phyloP scores from a whole-genome alignment of 2,888 invertebrate species.

The Spodoptera picta region DNA sequence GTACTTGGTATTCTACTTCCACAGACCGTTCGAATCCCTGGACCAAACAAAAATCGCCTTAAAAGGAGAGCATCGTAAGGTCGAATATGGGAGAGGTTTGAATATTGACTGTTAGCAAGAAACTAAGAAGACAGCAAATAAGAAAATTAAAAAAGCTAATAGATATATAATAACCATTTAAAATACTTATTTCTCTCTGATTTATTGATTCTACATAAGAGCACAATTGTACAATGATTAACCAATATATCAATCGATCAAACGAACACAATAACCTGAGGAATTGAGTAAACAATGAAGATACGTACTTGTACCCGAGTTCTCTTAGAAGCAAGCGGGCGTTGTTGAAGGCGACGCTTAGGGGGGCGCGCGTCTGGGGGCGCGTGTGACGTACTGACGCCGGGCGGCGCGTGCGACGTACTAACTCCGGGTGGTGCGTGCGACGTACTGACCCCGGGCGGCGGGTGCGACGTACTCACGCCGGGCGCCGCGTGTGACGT shows the following conservation, averaged over 20 bases:
- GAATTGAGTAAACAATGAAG: too few relatives aligned
- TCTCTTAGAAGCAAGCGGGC: constrained; percentile 85
- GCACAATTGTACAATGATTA: too few relatives aligned
- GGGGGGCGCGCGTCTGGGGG: constrained; percentile 74
- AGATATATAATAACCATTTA: too few relatives aligned
- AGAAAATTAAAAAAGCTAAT: too few relatives aligned
- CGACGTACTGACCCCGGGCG: constrained; percentile 67
- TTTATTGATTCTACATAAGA: too few relatives aligned
- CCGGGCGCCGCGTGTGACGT: constrained; percentile 65
- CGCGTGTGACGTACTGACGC: constrained; percentile 66
- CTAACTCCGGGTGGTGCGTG: constrained; percentile 66
- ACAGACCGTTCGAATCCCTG: constrained; percentile 90
- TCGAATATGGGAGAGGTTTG: not conserved
- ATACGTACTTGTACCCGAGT: constrained; percentile 85
- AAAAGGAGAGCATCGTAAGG: not conserved
- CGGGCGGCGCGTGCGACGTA: constrained; percentile 64
- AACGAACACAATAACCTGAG: too few relatives aligned
- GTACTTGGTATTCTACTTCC: constrained; percentile 94
- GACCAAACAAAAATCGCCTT: constrained; percentile 27
- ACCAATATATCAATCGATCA: too few relatives aligned
- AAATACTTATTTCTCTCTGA: too few relatives aligned
- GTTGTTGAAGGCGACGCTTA: constrained; percentile 79
- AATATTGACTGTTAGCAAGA: too few relatives aligned
- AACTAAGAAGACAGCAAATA: too few relatives aligned
- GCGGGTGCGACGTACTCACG: constrained; percentile 65